phyloP scores from a whole-genome alignment of 1,140 invertebrate species.

The Leptestheria dahalacensis region DNA sequence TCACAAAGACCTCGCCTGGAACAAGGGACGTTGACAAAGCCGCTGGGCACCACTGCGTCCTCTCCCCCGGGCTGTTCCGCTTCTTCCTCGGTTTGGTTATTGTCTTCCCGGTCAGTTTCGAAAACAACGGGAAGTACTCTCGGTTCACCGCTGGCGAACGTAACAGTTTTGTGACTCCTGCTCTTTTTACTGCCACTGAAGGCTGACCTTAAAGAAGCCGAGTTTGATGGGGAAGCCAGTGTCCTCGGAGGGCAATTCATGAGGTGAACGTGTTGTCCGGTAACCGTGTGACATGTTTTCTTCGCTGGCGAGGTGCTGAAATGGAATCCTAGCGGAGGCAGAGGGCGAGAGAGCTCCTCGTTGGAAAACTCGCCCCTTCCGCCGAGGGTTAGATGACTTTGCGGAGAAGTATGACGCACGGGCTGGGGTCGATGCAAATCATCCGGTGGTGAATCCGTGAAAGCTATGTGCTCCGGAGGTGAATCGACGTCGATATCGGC shows the following conservation, averaged over 20 bases:
- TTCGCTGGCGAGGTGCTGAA: constrained; percentile 14
- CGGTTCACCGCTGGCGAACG: neutral
- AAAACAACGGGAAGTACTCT: constrained; percentile 11
- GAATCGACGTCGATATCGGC: neutral
- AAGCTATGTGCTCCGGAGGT: neutral
- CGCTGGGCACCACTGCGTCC: neutral
- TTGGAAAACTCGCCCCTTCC: constrained; percentile 8
- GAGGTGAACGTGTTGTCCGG: constrained; percentile 14
- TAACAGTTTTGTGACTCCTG: neutral
- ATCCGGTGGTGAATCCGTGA: constrained; percentile 11
- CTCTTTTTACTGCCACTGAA: neutral
- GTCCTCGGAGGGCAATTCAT: constrained; percentile 1
- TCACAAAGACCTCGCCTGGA: constrained; percentile 9
- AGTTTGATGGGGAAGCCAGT: neutral
- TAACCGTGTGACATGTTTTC: constrained; percentile 12
- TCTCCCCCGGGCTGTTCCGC: too few relatives aligned
- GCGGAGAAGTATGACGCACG: constrained; percentile 6
- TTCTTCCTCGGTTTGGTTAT: neutral
- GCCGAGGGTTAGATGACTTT: neutral
- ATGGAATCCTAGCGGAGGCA: constrained; percentile 5
- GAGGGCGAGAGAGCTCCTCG: neutral
- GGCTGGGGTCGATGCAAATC: constrained; percentile 10
- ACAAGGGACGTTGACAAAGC: constrained; percentile 12
- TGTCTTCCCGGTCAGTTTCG: constrained; percentile 8
- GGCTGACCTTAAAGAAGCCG: neutral